Conservation (phyloP, 2,888 invertebrate genomes). For the Pocota personata region DNA sequence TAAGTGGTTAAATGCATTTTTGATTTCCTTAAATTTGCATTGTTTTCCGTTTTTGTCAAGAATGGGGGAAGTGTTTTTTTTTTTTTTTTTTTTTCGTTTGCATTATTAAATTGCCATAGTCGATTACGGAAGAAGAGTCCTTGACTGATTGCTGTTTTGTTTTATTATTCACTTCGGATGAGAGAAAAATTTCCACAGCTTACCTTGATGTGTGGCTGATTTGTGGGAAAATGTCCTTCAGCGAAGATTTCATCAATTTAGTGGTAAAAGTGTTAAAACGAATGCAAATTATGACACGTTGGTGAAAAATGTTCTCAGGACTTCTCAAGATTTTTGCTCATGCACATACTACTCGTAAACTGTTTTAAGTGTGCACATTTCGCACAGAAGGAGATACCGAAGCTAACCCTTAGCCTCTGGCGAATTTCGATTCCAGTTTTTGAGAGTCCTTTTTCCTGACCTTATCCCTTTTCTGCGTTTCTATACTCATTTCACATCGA, state of each 20-base stretch:
- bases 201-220: not conserved
- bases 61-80: constrained; percentile 19
- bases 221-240: constrained; percentile 63
- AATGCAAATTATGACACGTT: constrained; percentile 66
- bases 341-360: constrained; percentile 33
- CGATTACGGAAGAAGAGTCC: constrained; percentile 64
- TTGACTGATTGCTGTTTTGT: constrained; percentile 74
- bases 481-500: constrained; percentile 1
- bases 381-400: constrained; percentile 25
- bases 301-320: constrained; percentile 64
- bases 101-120: constrained; percentile 71
- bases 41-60: constrained; percentile 41
- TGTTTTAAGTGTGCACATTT: constrained; percentile 30
- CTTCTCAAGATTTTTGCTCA: constrained; percentile 42
- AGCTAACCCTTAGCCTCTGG: constrained; percentile 37
- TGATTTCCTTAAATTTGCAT: constrained; percentile 53
- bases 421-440: constrained; percentile 54
- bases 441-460: constrained; percentile 53
- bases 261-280: constrained; percentile 63
- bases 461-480: constrained; percentile 9
- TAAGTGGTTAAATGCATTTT: constrained; percentile 69
- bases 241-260: not conserved
- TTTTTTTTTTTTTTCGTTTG: too few relatives aligned
- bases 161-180: constrained; percentile 5
- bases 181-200: constrained; percentile 6